Evolutionary conservation across 92 coral and sea anemone genomes (phyloP).

Genomic region (Scolanthus callimorphus): DNA sequence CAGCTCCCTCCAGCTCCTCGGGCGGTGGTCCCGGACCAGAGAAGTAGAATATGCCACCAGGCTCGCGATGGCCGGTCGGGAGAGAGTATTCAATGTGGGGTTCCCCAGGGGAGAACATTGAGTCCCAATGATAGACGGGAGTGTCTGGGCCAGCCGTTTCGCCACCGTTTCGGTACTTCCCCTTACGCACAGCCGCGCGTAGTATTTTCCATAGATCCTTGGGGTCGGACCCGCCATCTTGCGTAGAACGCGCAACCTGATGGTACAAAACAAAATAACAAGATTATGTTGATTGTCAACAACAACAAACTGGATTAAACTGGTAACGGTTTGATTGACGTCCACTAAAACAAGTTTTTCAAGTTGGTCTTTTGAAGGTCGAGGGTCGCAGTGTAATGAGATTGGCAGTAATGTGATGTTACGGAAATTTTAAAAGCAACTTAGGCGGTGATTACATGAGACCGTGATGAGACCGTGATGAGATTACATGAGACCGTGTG

Average conservation of each 20-base stretch:
- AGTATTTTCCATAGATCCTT: slow-evolving; percentile 68
- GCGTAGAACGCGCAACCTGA: slow-evolving; percentile 2
- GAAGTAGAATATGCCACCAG: slow-evolving; percentile 27
- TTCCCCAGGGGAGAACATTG: slow-evolving; percentile 56
- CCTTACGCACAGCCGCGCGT: slow-evolving; percentile 67
- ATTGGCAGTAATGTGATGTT: too few relatives aligned
- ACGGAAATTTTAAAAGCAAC: too few relatives aligned
- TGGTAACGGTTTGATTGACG: too few relatives aligned
- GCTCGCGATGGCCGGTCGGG: slow-evolving; percentile 20
- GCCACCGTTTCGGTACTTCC: slow-evolving; percentile 46
- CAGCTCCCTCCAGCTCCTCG: slow-evolving; percentile 17
- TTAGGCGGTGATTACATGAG: too few relatives aligned
- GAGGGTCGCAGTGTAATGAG: too few relatives aligned
- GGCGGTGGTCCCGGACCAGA: slow-evolving; percentile 69
- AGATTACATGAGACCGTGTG: too few relatives aligned
- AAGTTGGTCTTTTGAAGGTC: too few relatives aligned
- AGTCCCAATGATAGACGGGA: slow-evolving; percentile 70
- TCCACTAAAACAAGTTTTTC: too few relatives aligned
- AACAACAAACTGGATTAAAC: too few relatives aligned
- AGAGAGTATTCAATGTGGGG: slow-evolving; percentile 32
- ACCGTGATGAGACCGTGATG: too few relatives aligned
- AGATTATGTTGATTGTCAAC: too few relatives aligned
- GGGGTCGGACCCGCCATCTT: slow-evolving; percentile 20
- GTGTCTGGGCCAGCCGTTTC: slow-evolving; percentile 33
- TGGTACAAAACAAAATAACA: neutral